Percentiles rank a stretch among this genome's conserved stretches.
phyloP scores from a whole-genome alignment of 2,888 invertebrate species.

The Amblyjoppa fuscipennis region DNA sequence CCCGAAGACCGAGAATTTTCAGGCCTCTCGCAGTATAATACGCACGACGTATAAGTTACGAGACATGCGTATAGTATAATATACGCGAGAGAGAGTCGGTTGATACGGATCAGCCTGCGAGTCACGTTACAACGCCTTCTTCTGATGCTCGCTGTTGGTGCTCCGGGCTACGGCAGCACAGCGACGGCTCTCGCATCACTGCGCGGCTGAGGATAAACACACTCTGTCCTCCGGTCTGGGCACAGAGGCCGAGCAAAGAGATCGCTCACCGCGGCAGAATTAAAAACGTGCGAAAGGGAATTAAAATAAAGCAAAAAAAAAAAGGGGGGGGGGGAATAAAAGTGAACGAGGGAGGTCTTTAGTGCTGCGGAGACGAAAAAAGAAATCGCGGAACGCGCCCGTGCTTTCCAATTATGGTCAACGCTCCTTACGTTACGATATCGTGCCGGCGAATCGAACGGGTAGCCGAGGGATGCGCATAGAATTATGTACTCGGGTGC shows the following conservation, averaged over 20 bases:
- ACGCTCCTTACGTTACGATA: slow-evolving; percentile 41
- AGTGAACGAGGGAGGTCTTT: slow-evolving; percentile 8
- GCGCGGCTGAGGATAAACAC: slow-evolving; percentile 31
- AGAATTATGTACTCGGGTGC: background rate
- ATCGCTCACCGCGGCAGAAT: slow-evolving; percentile 15
- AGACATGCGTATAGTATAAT: slow-evolving; percentile 33
- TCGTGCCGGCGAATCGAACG: slow-evolving; percentile 10
- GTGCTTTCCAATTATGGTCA: slow-evolving; percentile 65
- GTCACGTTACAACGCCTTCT: slow-evolving; percentile 69
- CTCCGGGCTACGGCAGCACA: slow-evolving; percentile 54
- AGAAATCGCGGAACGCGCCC: slow-evolving; percentile 46
- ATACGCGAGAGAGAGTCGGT: slow-evolving; percentile 53
- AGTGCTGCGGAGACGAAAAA: slow-evolving; percentile 34
- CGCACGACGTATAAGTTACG: slow-evolving; percentile 56
- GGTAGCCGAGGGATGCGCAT: slow-evolving; percentile 1
- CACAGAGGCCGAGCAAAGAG: slow-evolving; percentile 8
- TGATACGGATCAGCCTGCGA: slow-evolving; percentile 69
- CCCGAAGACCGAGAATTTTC: slow-evolving; percentile 13
- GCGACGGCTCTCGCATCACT: slow-evolving; percentile 31
- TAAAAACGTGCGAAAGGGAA: slow-evolving; percentile 46
- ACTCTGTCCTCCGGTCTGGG: slow-evolving; percentile 12
- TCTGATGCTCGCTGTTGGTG: slow-evolving; percentile 48
- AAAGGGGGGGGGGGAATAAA: background rate
- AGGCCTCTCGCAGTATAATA: slow-evolving; percentile 49
- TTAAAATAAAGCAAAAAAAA: slow-evolving; percentile 18